phyloP scores from a whole-genome alignment of 2,888 invertebrate genomes.

The Scotopteryx bipunctaria region DNA sequence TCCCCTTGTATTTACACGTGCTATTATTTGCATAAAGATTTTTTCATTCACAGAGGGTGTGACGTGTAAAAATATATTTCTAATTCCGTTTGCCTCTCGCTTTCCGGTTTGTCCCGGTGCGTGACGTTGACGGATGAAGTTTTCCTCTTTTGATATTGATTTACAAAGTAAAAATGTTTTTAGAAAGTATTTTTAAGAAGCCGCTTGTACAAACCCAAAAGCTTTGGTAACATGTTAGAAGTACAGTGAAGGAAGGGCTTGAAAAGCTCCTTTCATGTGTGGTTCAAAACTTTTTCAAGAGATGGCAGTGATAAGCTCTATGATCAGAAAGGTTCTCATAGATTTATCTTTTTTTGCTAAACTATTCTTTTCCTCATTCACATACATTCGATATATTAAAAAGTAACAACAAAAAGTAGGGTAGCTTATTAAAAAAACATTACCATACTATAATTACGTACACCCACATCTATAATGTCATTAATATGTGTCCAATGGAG shows the following conservation, averaged over 20 bases:
- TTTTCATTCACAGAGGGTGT: slow-evolving; percentile 63
- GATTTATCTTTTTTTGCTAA: too few relatives aligned
- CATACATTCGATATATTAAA: slow-evolving; percentile 35
- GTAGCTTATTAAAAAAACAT: slow-evolving; percentile 79
- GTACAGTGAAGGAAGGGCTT: too few relatives aligned
- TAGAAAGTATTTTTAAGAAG: slow-evolving; percentile 17
- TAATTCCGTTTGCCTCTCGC: slow-evolving; percentile 73
- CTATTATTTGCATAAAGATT: slow-evolving; percentile 81
- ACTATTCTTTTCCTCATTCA: slow-evolving; percentile 13
- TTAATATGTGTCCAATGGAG: slow-evolving; percentile 70
- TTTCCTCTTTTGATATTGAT: slow-evolving; percentile 67
- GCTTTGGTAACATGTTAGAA: too few relatives aligned
- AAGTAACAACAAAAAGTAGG: slow-evolving; percentile 49
- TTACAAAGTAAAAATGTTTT: slow-evolving; percentile 40
- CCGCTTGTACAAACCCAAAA: background rate
- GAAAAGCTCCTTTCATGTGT: background rate
- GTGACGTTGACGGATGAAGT: slow-evolving; percentile 74
- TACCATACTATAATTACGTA: slow-evolving; percentile 76
- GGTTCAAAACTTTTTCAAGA: slow-evolving; percentile 9
- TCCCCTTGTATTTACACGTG: slow-evolving; percentile 78
- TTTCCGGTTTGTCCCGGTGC: slow-evolving; percentile 65
- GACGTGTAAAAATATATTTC: slow-evolving; percentile 80
- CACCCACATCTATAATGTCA: slow-evolving; percentile 73
- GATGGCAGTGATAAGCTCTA: slow-evolving; percentile 22
- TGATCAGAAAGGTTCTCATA: background rate